A percentile compares a stretch with the other conserved stretches of the same genome.
Evolutionary conservation across 2,888 invertebrate genomes (phyloP).

Genomic region (Apoderus coryli): DNA sequence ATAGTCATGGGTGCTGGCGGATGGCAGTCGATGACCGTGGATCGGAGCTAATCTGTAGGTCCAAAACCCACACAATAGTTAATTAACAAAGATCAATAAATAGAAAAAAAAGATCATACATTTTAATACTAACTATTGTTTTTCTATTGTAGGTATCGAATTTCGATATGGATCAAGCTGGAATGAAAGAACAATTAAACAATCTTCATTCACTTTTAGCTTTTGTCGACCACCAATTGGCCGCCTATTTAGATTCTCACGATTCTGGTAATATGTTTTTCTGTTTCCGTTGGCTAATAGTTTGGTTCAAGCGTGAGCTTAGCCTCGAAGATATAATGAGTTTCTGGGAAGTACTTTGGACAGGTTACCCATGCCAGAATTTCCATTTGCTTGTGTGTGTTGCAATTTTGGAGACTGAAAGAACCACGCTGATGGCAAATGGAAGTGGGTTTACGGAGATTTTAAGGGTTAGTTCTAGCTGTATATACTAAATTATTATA

Average conservation of each 20-base stretch:
- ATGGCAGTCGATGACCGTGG: too few species aligned
- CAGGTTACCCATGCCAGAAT: slow-evolving; percentile 83
- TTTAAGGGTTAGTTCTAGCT: slow-evolving; percentile 71
- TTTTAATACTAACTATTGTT: slow-evolving; percentile 6
- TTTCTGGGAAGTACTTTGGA: slow-evolving; percentile 96
- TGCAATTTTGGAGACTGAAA: slow-evolving; percentile 85
- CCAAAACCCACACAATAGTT: too few species aligned
- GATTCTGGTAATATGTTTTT: slow-evolving; percentile 97
- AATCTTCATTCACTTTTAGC: slow-evolving; percentile 70
- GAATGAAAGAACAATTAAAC: slow-evolving; percentile 85
- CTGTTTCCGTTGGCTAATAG: slow-evolving; percentile 95
- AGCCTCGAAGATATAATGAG: slow-evolving; percentile 69
- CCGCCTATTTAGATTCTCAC: slow-evolving; percentile 70
- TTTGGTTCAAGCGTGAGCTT: slow-evolving; percentile 86
- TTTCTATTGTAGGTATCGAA: slow-evolving; percentile 40
- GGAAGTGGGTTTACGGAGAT: slow-evolving; percentile 94
- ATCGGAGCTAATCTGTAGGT: too few species aligned
- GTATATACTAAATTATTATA: too few species aligned
- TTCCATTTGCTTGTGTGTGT: slow-evolving; percentile 89
- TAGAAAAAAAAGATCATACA: background rate
- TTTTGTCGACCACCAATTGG: slow-evolving; percentile 72
- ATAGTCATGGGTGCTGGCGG: too few species aligned
- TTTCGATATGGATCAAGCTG: slow-evolving; percentile 93
- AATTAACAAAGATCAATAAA: too few species aligned
- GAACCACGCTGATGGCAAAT: slow-evolving; percentile 74